Evolutionary conservation across 2,113 vertebrate genomes (phyloP).

Genomic region (Percina caprodes): DNA sequence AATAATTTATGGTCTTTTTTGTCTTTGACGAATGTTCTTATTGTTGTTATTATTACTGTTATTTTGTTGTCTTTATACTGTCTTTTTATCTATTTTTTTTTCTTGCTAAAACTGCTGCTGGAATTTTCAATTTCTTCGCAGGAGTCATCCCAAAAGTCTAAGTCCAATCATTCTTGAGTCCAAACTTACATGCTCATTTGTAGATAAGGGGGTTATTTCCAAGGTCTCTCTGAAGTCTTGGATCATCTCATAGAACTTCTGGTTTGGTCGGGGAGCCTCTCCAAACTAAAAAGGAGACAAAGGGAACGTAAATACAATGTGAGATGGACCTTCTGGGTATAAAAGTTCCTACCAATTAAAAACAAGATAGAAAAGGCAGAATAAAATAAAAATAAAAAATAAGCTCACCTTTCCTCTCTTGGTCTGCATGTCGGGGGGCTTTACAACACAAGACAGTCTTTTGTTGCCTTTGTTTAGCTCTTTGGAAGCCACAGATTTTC

Average conservation of each 20-base stretch:
- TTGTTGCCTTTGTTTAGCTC: constrained; percentile 89
- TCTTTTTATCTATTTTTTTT: too few relatives aligned
- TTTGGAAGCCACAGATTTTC: constrained; percentile 86
- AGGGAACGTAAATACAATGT: neutral
- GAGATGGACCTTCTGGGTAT: neutral
- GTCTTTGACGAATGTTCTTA: too few relatives aligned
- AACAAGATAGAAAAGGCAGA: neutral
- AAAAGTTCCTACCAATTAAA: neutral
- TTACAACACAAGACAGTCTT: constrained; percentile 86
- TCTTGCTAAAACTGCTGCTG: too few relatives aligned
- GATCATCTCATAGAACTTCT: constrained; percentile 96
- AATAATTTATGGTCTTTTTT: too few relatives aligned
- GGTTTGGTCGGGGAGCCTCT: constrained; percentile 88
- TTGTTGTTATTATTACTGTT: too few relatives aligned
- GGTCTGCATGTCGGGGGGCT: constrained; percentile 83
- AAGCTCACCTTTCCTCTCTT: constrained; percentile 89
- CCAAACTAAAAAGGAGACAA: constrained; percentile 81
- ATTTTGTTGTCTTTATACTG: too few relatives aligned
- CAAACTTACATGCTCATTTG: constrained; percentile 86
- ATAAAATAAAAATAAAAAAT: neutral
- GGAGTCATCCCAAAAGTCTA: too few relatives aligned
- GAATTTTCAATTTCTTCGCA: too few relatives aligned
- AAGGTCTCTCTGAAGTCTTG: constrained; percentile 90
- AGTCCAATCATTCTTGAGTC: neutral
- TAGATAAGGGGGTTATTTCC: constrained; percentile 85